Evolutionary conservation across 2,888 invertebrate species (phyloP).

Genomic region (Sphinx pinastri): DNA sequence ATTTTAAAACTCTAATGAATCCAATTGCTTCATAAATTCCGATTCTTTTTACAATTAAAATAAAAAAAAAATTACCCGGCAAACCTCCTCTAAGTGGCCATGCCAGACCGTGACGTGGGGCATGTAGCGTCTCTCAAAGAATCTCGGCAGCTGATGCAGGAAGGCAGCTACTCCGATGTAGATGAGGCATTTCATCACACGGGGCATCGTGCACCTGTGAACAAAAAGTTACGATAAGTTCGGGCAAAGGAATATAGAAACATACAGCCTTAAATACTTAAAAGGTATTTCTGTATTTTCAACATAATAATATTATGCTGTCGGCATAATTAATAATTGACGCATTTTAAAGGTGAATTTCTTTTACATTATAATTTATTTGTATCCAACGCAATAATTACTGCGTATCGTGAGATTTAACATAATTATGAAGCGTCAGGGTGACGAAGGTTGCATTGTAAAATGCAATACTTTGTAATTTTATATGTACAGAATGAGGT

Average conservation of each 20-base stretch:
- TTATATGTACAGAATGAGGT: not conserved
- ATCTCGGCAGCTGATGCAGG: conserved; percentile 92
- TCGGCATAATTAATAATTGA: too few species aligned
- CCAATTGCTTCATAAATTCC: too few species aligned
- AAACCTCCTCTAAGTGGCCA: conserved; percentile 86
- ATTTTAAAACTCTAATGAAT: too few species aligned
- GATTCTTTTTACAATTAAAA: not conserved
- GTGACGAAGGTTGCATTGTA: too few species aligned
- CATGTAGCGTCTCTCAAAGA: conserved; percentile 88
- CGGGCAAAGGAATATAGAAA: not conserved
- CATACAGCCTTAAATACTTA: not conserved
- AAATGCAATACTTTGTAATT: too few species aligned
- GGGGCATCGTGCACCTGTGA: conserved; percentile 86
- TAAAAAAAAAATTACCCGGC: conserved; percentile 70
- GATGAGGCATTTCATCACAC: conserved; percentile 90
- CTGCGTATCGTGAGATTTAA: too few species aligned
- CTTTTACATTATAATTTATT: too few species aligned
- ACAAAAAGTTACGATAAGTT: not conserved
- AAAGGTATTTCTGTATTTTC: too few species aligned
- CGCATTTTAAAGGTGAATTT: too few species aligned
- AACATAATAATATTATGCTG: too few species aligned
- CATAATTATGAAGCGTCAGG: too few species aligned
- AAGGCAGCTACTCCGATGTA: conserved; percentile 91
- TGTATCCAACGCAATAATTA: too few species aligned
- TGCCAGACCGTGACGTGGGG: conserved; percentile 88